These are phyloP conservation scores for Diabrotica balteata DNA, from an alignment of 2,888 invertebrate genomes.

Conservation along the genomic window DNA sequence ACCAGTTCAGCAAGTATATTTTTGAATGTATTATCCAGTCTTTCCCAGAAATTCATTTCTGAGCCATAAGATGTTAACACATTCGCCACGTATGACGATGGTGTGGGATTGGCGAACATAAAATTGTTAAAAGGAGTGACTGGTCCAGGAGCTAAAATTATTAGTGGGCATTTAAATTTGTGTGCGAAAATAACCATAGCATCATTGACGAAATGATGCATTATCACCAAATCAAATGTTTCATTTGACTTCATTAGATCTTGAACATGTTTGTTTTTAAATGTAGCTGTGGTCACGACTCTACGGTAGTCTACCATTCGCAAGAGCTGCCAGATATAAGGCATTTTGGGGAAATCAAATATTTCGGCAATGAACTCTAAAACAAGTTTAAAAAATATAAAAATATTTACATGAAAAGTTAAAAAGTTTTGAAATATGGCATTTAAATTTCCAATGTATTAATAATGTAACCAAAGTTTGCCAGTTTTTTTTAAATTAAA, in stretches of 20 bases:
- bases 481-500: no score
- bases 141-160: conserved; percentile 31
- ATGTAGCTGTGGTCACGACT: conserved; percentile 3
- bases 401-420: no score
- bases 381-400: no score
- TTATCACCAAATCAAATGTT: conserved; percentile 49
- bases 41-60: conserved; percentile 61
- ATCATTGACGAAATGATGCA: conserved; percentile 49
- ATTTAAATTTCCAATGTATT: no score
- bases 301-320: conserved; percentile 1
- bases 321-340: conserved; percentile 15
- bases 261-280: conserved; percentile 42
- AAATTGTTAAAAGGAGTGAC: conserved; percentile 47
- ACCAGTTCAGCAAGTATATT: conserved; percentile 24
- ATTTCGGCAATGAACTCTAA: conserved; percentile 1
- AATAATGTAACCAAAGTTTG: no score
- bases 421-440: no score
- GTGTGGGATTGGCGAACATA: conserved; percentile 60
- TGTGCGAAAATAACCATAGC: conserved; percentile 31
- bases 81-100: conserved; percentile 52
- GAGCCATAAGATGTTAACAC: conserved; percentile 45
- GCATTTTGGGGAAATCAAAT: conserved; percentile 10
- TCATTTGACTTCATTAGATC: conserved; percentile 44
- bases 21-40: conserved; percentile 62
- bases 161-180: conserved; percentile 31